phyloP scores from a whole-genome alignment of 2,888 invertebrate genomes.

The Dasypolia templi region DNA sequence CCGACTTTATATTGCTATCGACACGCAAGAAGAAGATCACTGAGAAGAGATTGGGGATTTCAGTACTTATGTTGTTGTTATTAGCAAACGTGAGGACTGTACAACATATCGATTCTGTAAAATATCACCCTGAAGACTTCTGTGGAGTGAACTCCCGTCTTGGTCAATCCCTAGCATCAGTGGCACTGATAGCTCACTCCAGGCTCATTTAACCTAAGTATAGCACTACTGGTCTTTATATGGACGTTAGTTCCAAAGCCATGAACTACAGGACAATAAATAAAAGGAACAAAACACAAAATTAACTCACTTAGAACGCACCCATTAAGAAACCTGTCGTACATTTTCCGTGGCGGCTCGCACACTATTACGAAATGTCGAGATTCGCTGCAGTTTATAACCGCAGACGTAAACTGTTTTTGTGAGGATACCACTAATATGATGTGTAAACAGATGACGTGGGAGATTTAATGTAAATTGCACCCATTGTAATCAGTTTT shows the following conservation, averaged over 20 bases:
- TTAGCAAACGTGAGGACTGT: neutral
- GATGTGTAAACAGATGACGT: conserved; percentile 60
- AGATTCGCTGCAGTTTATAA: conserved; percentile 54
- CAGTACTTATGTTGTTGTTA: neutral
- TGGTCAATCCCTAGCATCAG: too few species aligned
- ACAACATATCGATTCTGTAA: too few species aligned
- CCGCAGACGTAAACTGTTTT: conserved; percentile 28
- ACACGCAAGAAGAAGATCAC: too few species aligned
- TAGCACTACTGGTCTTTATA: neutral
- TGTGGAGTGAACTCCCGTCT: too few species aligned
- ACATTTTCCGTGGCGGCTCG: conserved; percentile 59
- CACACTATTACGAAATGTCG: conserved; percentile 37
- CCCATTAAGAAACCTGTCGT: conserved; percentile 54
- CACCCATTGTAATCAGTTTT: conserved; percentile 52
- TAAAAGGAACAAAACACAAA: conserved; percentile 11
- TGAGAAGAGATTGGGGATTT: neutral
- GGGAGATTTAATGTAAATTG: conserved; percentile 41
- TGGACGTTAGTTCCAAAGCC: neutral
- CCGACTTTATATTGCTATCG: too few species aligned
- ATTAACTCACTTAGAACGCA: conserved; percentile 64
- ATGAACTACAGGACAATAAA: neutral
- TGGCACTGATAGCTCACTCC: too few species aligned
- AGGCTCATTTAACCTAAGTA: too few species aligned
- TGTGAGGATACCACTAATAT: conserved; percentile 49
- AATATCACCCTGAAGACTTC: too few species aligned